Conservation (phyloP, 2,888 invertebrate genomes). For the Tetramorium bicarinatum region DNA sequence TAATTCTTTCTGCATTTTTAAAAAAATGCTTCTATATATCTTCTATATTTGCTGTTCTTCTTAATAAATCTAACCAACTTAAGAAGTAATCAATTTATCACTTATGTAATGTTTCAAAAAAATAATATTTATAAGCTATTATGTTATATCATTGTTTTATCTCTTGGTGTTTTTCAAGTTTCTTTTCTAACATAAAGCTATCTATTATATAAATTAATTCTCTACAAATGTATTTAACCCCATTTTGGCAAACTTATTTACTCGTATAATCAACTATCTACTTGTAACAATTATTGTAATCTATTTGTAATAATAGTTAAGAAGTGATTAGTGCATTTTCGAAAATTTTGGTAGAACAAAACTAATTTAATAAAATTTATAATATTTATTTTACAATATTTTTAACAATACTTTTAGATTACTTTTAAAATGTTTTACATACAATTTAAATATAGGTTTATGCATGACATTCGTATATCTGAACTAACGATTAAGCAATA, state of each 20-base stretch:
- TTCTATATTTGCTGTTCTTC: neutral
- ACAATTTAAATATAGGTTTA: slow-evolving; percentile 63
- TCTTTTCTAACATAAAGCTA: neutral
- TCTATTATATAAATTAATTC: no score
- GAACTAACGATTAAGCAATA: slow-evolving; percentile 67
- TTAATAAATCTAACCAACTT: slow-evolving; percentile 1
- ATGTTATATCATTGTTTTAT: neutral
- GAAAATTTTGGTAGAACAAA: neutral
- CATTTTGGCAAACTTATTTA: neutral
- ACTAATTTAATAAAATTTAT: neutral
- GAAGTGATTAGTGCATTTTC: neutral
- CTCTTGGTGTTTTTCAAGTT: neutral
- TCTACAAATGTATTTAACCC: neutral
- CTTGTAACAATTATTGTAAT: neutral
- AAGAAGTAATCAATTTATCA: neutral
- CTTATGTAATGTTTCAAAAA: neutral
- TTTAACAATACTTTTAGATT: neutral
- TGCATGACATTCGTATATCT: slow-evolving; percentile 59
- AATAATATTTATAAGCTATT: neutral
- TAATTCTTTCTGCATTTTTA: slow-evolving; percentile 44
- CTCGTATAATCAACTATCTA: neutral
- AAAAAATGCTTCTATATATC: neutral
- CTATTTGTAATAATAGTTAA: neutral
- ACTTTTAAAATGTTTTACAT: neutral
- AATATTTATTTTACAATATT: neutral